Evolutionary conservation across 2,888 invertebrate species (phyloP), one percentile per base, ranked within the genome.

Genomic region (Heliothis peltigera): DNA sequence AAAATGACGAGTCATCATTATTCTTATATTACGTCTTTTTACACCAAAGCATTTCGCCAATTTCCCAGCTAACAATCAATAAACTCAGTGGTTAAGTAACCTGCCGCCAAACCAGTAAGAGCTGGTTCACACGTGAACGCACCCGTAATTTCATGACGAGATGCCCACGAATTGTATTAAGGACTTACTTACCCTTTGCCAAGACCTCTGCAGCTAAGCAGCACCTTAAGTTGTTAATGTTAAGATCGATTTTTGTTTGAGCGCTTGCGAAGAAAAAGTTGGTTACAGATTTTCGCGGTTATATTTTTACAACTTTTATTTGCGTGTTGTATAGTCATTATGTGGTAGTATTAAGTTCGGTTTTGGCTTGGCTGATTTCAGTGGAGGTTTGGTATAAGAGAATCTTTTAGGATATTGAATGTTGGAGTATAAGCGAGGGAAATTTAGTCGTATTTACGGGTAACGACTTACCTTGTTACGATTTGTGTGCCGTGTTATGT

Each of bases 81-180:
- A 80, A 80, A 66, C 49, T 46, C 51, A n/a, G 53, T 32, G 61
- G 65, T 77, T 71, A 63, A 77, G 58, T 71, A 80, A 83, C 76
- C 75, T 73, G 76, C 79, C 68, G 74, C 70, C 72, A 47, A 67
- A 42, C 32, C 80, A 74, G 63, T 80, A 84, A 84, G 84, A 84
- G 81, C 81, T 70, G 78, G 72, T 84, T 87, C 82, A 82, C 87
- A 82, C 85, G 64, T 92, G 91, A 92, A 90, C 87, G 91, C 90
- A 80, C 68, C 84, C 77, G 67, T 84, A 80, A 83, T 61, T 77
- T 70, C 62, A 82, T 91, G 92, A 92, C 85, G 87, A 86, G 87
- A 76, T 80, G 84, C 80, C 81, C 80, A 80, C 85, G 88, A 89
- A 92, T 92, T 87, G 88, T 84, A 84, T 90, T 91, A 91, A 91